These are phyloP conservation scores for Kryptolebias marmoratus DNA, from an alignment of 2,113 vertebrate genomes.

Conservation along the genomic window DNA sequence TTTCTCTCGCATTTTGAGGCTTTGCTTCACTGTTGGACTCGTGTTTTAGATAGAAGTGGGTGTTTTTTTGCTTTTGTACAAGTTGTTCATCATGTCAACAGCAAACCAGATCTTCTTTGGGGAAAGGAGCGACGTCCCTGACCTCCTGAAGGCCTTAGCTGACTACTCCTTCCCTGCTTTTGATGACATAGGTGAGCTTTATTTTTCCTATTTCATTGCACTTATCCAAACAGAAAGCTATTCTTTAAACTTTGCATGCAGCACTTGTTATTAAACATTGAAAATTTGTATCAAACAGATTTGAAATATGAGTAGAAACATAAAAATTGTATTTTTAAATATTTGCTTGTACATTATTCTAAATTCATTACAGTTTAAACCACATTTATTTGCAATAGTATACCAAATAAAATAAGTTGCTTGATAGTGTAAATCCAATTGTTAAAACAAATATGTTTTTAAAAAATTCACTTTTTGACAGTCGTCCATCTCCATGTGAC, in stretches of 20 bases:
- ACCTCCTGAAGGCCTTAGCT: conserved; percentile 87
- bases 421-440: no score
- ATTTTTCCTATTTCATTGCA: neutral
- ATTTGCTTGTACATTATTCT: no score
- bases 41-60: neutral
- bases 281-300: no score
- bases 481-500: no score
- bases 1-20: neutral
- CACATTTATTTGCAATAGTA: no score
- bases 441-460: no score
- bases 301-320: no score
- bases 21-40: neutral
- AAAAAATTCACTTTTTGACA: no score
- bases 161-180: conserved; percentile 84
- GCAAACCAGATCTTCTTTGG: conserved; percentile 31
- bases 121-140: conserved; percentile 84
- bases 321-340: no score
- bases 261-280: neutral
- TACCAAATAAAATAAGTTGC: no score
- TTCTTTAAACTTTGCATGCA: neutral
- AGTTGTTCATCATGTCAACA: conserved; percentile 56
- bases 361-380: no score
- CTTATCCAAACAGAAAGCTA: neutral
- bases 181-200: conserved; percentile 75
- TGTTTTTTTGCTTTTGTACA: neutral